A percentile compares a stretch with the other conserved stretches of the same genome.
Conservation (phyloP, 2,888 invertebrate species). For the Meganola albula region DNA sequence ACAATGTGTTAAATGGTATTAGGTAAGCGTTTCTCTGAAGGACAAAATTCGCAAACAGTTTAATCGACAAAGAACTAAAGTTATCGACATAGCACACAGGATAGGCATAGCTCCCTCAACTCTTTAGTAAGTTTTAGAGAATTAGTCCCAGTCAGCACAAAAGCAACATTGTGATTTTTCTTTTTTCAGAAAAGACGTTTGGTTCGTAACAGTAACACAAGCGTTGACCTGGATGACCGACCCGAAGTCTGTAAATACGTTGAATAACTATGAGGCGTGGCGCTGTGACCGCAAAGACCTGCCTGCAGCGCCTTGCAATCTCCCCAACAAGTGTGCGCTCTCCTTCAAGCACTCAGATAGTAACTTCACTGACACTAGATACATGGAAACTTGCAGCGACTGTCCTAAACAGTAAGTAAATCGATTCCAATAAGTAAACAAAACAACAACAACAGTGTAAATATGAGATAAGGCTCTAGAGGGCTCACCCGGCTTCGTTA, state of each 20-base stretch:
- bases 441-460: too few species aligned
- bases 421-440: too few species aligned
- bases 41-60: too few species aligned
- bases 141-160: too few species aligned
- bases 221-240: constrained; percentile 95
- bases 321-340: constrained; percentile 89
- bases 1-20: too few species aligned
- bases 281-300: constrained; percentile 85
- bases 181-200: constrained; percentile 85
- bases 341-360: constrained; percentile 85
- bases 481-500: too few species aligned
- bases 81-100: too few species aligned
- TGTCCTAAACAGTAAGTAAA: constrained; percentile 84
- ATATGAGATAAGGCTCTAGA: too few species aligned
- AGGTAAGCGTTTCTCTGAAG: too few species aligned
- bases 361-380: constrained; percentile 89
- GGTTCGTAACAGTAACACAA: constrained; percentile 91
- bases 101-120: too few species aligned
- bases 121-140: too few species aligned
- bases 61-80: too few species aligned
- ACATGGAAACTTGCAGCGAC: constrained; percentile 91
- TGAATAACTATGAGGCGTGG: constrained; percentile 89
- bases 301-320: constrained; percentile 86
- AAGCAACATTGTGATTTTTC: background rate
- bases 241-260: constrained; percentile 82